Conservation (phyloP, 2,113 vertebrate genomes). For the Panurus biarmicus region DNA sequence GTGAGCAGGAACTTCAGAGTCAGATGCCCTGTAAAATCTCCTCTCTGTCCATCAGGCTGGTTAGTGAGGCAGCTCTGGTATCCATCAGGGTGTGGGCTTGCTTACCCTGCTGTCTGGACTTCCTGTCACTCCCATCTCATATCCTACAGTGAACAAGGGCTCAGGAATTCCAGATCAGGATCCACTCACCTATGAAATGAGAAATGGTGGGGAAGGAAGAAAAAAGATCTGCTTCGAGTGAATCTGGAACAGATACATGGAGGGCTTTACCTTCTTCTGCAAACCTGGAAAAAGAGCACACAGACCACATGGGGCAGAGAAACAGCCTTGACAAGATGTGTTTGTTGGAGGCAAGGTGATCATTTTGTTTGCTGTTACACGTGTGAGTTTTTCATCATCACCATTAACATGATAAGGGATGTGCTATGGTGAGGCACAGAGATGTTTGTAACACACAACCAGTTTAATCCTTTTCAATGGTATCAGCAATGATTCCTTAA, state of each 20-base stretch:
- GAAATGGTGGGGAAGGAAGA: conserved; percentile 68
- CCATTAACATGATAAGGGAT: background rate
- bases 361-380: background rate
- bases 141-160: background rate
- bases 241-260: conserved; percentile 72
- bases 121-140: background rate
- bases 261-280: conserved; percentile 9
- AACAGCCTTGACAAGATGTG: background rate
- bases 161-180: background rate
- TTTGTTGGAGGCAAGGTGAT: background rate
- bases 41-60: background rate
- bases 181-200: conserved; percentile 79
- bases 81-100: background rate
- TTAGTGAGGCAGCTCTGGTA: background rate
- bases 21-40: background rate
- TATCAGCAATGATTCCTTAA: background rate
- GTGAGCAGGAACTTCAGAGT: background rate
- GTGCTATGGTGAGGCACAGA: background rate
- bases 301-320: background rate
- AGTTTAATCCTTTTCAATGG: background rate
- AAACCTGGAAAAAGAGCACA: conserved; percentile 51
- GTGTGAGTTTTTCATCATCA: background rate
- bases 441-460: background rate
- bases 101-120: background rate
- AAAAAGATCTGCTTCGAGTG: conserved; percentile 47